Evolutionary conservation across 2,113 vertebrate genomes (phyloP), one percentile per base, ranked within the genome.

Genomic region (Bostrychus sinensis): DNA sequence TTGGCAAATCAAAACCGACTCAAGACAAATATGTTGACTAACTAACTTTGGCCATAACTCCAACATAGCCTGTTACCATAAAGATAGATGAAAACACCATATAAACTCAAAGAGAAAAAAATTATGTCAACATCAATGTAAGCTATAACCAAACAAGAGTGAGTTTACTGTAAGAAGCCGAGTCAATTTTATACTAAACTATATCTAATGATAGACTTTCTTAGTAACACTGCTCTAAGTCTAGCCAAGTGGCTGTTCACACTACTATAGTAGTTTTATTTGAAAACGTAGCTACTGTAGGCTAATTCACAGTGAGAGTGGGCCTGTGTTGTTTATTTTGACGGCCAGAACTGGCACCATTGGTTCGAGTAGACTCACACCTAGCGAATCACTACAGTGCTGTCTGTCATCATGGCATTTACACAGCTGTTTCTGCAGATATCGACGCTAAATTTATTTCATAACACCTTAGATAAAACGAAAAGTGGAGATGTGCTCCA

Each of bases 321-420:
- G 72, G 66, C 60, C 59, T 57, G 46, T 32, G 58, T 2, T 78
- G 78, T 74, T 84, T 84, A 74, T 72, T 80, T 75, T 74, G 51
- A 66, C 62, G 51, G 43, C 37, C 46, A 65, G 32, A 55, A 56
- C 62, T 46, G 61, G 26, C 58, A 54, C 43, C 38, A 43, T 17
- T 37, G 53, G 1, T 54, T 38, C 57, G 23, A 30, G 23, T 53
- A n/a, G 39, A 17, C 48, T 41, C 17, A 36, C 55, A 63, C 56
- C 10, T 14, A 16, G 1, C 12, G 25, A 11, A 23, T 16, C 36
- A 16, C 16, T n/a, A 19, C 56, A 46, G 37, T 22, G 9, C 7
- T 50, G 22, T 50, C 25, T 50, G 5, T 25, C 25, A 50, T 8
- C 23, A 50, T 48, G 22, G 5, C 25, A 17, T 51, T 51, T 28